Evolutionary conservation across 2,888 invertebrate genomes (phyloP), one percentile per base, ranked within the genome.

Genomic region (Lepas anatifera): DNA sequence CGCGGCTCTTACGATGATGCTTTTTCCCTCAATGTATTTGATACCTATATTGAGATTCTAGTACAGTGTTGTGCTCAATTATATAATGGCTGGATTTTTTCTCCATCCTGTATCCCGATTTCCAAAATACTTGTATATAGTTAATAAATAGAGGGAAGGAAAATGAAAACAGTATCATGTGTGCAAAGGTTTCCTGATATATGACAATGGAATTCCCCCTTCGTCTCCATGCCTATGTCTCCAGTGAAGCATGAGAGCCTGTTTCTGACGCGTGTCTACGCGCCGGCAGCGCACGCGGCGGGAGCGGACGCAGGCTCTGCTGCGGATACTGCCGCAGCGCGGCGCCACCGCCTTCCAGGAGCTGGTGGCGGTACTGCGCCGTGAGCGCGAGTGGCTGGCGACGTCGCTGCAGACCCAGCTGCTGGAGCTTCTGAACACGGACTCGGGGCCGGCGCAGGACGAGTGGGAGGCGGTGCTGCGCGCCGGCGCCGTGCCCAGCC

Each of bases 371-470:
- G 81, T 83, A 69, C 77, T 87, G 27, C 78, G 79, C 13, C 83
- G 83, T 72, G 83, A 85, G 75, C 85, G 86, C 76, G 76, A 77
- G 52, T 87, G 86, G 86, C 76, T 87, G 68, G 83, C 83, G 76
- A 80, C 82, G 68, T 81, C 81, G 41, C 79, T 86, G 67, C 80
- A 80, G 10, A 74, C 70, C 67, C 32, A 63, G 29, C 37, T 43
- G 64, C 4, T 13, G 25, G 58, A 41, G 43, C 39, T 69, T 22
- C 22, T 13, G 37, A 37, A 63, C 39, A 16, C 58, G 22, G 1
- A 8, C 3, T 32, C 35, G 22, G 29, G 18, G 25, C 39, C 50
- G 29, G 39, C 41, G 13, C 41, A 35, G n/a, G 50, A 41, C 39
- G 39, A 46, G 16, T 25, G 39, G 46, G 22, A 64, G 10, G 35